phyloP scores from a whole-genome alignment of 2,113 vertebrate genomes.

The Corapipo altera region DNA sequence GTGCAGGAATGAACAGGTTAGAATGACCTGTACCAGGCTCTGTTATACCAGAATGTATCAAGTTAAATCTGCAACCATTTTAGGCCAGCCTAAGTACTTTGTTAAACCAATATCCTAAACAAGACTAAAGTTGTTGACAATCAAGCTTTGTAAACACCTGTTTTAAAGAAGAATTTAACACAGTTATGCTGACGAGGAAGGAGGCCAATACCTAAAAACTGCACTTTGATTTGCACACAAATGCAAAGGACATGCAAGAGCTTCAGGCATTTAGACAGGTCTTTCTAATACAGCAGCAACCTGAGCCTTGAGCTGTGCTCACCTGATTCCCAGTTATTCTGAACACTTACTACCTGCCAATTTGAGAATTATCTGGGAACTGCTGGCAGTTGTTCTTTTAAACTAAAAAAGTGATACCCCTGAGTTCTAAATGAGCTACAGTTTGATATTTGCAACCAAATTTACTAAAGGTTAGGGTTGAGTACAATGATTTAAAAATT shows the following conservation, averaged over 20 bases:
- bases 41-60: background rate
- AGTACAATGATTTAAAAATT: background rate
- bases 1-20: background rate
- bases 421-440: background rate
- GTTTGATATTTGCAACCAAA: background rate
- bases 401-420: background rate
- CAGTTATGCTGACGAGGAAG: background rate
- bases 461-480: background rate
- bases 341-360: background rate
- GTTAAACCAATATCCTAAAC: background rate
- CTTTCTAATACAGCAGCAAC: background rate
- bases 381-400: background rate
- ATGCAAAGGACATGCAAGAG: background rate
- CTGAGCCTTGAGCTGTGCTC: background rate
- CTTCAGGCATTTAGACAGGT: background rate
- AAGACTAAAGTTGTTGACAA: background rate
- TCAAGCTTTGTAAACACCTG: accelerated
- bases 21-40: background rate
- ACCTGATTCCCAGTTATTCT: background rate
- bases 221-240: background rate
- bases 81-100: background rate
- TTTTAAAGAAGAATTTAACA: background rate
- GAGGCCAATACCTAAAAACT: background rate
- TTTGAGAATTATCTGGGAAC: background rate
- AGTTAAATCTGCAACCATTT: background rate